Evolutionary conservation across 2,888 invertebrate genomes (phyloP), one percentile per base, ranked within the genome.

Genomic region (Nemurella pictetii): DNA sequence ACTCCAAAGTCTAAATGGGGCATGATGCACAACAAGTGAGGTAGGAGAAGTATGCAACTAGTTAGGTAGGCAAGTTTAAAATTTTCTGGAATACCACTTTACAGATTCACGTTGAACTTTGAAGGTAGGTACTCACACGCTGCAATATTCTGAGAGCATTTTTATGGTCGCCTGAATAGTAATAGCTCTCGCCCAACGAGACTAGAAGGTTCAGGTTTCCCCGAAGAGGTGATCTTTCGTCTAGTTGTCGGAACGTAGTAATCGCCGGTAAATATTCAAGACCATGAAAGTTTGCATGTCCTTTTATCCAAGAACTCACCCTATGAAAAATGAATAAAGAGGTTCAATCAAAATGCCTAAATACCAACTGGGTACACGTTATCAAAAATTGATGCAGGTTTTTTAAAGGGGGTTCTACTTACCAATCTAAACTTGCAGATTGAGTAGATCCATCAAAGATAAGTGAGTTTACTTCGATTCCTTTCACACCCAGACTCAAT

Each of bases 401-500:
- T 12, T 55, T 3, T 55, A 55, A 55, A 15, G 55, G 82, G 73
- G 26, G 26, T 36, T 20, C 73, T 28, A 86, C 89, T 88, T 88
- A 92, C 92, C 92, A 93, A 82, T 92, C 92, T 87, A 90, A 89
- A 84, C 89, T 89, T 27, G 90, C 88, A 80, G 89, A 89, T 86
- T 89, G 89, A 20, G 90, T 89, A 20, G 90, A 88, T 88, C 92
- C 93, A 88, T 93, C 93, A 83, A 95, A 91, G 87, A 95, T 94
- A 83, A 96, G 90, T 0, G 95, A 93, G 88, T 95, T 94, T 0
- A 96, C 95, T 90, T 96, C 96, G 74, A 93, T 92, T 25, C 95
- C 95, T 89, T 94, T 93, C 25, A 94, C 92, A 0, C 95, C 95
- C 80, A 96, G 90, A 86, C 93, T 92, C 83, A 96, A 90, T 28